Conservation (phyloP, 1,140 invertebrate genomes). For the Idris sp. region DNA sequence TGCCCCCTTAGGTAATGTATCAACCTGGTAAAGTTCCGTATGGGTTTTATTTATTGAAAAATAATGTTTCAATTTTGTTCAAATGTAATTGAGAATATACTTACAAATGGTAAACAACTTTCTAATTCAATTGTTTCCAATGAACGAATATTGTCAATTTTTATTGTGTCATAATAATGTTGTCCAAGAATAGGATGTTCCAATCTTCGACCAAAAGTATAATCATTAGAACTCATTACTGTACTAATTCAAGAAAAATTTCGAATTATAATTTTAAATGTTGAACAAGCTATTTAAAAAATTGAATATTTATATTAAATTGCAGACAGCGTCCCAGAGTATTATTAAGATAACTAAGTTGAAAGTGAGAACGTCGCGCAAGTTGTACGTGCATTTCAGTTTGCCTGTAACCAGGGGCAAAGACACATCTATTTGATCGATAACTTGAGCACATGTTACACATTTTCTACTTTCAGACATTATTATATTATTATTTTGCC, state of each 20-base stretch:
- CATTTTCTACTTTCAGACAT: conserved; percentile 13
- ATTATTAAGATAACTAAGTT: neutral
- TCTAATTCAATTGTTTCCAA: conserved; percentile 56
- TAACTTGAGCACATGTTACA: conserved; percentile 35
- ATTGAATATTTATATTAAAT: neutral
- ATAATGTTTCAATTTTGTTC: no score
- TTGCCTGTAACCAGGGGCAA: conserved; percentile 12
- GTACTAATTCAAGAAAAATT: no score
- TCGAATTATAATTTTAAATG: neutral
- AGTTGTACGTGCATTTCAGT: conserved; percentile 1
- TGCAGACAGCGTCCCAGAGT: neutral
- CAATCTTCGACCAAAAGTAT: conserved; percentile 22
- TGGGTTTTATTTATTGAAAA: no score
- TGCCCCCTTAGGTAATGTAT: no score
- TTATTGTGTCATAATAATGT: conserved; percentile 38
- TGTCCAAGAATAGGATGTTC: conserved; percentile 57
- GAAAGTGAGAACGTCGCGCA: neutral
- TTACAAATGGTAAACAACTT: conserved; percentile 66
- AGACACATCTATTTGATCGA: conserved; percentile 38
- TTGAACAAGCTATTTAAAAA: neutral
- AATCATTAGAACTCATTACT: conserved; percentile 2
- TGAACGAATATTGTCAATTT: conserved; percentile 27
- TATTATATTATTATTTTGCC: conserved; percentile 8
- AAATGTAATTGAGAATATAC: no score
- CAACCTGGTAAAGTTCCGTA: no score